phyloP scores from a whole-genome alignment of 2,113 vertebrate species.

The Sturnira hondurensis region DNA sequence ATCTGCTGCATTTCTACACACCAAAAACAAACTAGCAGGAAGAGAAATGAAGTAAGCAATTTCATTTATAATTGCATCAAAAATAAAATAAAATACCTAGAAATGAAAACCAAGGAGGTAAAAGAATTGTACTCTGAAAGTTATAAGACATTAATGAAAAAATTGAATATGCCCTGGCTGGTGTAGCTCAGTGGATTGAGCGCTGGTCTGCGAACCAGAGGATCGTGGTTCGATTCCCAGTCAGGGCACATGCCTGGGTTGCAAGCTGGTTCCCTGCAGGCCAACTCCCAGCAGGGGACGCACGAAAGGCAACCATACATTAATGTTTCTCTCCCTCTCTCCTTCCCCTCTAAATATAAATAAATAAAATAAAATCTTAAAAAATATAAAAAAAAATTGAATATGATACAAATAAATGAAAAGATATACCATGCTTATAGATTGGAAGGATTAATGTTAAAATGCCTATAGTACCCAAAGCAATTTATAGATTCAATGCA shows the following conservation, averaged over 20 bases:
- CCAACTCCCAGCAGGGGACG: too few relatives aligned
- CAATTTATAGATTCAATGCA: not conserved
- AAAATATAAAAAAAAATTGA: not conserved
- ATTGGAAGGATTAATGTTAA: not conserved
- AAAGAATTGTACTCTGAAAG: not conserved
- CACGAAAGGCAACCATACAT: too few relatives aligned
- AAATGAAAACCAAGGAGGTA: not conserved
- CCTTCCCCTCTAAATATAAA: too few relatives aligned
- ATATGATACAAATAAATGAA: not conserved
- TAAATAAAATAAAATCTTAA: too few relatives aligned
- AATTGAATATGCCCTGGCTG: not conserved
- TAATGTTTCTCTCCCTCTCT: too few relatives aligned
- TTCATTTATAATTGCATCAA: not conserved
- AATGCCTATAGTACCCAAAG: not conserved
- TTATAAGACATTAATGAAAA: not conserved
- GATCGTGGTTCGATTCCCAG: too few relatives aligned
- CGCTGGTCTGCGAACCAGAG: too few relatives aligned
- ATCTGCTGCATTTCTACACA: not conserved
- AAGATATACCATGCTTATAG: not conserved
- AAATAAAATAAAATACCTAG: not conserved
- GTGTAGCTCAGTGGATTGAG: too few relatives aligned
- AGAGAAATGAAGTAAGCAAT: not conserved
- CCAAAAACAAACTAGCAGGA: not conserved
- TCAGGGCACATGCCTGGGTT: too few relatives aligned
- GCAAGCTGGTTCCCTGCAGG: too few relatives aligned